Conservation (phyloP, 2,888 invertebrate genomes). For the Ochropleura plecta region DNA sequence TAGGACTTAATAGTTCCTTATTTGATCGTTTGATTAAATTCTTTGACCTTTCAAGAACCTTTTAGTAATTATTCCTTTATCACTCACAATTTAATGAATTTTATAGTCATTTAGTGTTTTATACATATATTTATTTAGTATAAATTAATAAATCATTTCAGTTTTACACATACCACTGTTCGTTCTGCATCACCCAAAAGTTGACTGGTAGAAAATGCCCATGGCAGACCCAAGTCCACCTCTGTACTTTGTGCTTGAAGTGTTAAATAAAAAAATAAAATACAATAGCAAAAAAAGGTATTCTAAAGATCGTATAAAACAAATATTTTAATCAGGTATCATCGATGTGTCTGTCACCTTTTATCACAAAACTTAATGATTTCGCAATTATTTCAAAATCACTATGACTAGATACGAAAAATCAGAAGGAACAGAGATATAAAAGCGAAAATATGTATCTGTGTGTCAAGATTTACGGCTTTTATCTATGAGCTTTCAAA, state of each 20-base stretch:
- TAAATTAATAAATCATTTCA: no score
- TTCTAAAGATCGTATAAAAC: no score
- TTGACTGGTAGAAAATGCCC: no score
- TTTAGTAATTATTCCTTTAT: not conserved
- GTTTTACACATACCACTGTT: no score
- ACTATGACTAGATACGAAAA: conserved; percentile 11
- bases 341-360: not conserved
- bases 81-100: not conserved
- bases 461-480: conserved; percentile 60
- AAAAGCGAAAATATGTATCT: conserved; percentile 47
- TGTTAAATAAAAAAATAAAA: no score
- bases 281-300: no score
- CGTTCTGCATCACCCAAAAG: no score
- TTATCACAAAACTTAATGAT: not conserved
- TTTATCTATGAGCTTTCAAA: conserved; percentile 65
- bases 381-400: conserved; percentile 17
- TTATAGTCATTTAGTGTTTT: no score
- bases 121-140: no score
- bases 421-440: conserved; percentile 34
- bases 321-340: no score
- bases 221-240: no score
- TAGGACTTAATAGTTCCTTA: conserved; percentile 4
- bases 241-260: no score
- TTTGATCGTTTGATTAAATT: conserved; percentile 11
- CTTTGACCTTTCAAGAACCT: not conserved